Evolutionary conservation across 1,140 invertebrate genomes (phyloP), one percentile per base, ranked within the genome.

Genomic region (Hydropsyche tenuis): DNA sequence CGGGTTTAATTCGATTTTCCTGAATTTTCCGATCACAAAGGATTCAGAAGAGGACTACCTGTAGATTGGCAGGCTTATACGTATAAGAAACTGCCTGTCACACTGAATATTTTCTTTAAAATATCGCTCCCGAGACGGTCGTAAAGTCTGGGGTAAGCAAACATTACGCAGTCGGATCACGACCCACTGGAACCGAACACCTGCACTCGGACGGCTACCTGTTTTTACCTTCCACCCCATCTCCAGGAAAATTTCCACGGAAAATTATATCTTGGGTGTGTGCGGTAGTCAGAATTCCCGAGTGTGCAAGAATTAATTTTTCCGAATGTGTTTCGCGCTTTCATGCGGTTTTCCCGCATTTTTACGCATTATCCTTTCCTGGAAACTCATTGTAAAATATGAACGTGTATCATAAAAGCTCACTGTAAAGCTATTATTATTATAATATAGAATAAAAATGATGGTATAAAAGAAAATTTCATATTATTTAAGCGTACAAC

Each of bases 81-180:
- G 16, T 30, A 23, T 68, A 68, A 51, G 65, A 68, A 68, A 68
- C 43, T 68, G 46, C 27, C 63, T 65, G 63, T 65, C 63, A 51
- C 65, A 68, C 43, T 68, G 45, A 68, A 73, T 73, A 69, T 73
- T 73, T 65, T 63, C 63, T 73, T 65, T 62, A 74, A 76, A 73
- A 76, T 76, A 76, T 76, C 23, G 42, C 63, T 72, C 69, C 72
- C 75, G 16, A 48, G 68, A 23, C 23, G 37, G 30, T 62, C 43
- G 42, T 74, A 68, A 73, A 73, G 68, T 73, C 72, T 9, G 68
- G 63, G 60, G 11, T 69, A 68, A 71, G 65, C 20, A 43, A 73
- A 66, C 69, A 68, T 76, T 76, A 60, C 18, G 72, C 20, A 76
- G 68, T 76, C 48, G 68, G 65, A 76, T 73, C 75, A 76, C 75